These are phyloP conservation scores for Chelon auratus DNA, from an alignment of 2,797 vertebrate genomes.

Conservation along the genomic window DNA sequence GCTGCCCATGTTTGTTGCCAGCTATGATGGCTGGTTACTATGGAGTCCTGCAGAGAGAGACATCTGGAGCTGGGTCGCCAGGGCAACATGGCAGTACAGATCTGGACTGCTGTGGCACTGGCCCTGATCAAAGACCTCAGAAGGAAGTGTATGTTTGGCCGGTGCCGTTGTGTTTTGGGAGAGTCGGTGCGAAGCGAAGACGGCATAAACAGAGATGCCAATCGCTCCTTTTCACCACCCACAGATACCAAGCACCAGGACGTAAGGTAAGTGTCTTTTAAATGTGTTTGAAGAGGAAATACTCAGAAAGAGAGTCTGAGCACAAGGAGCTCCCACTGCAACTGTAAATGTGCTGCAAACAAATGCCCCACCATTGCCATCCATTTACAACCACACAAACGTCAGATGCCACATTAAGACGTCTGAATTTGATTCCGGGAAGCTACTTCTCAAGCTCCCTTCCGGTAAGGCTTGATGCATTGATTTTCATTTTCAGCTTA, in stretches of 20 bases:
- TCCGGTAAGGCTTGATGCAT: slow-evolving; percentile 58
- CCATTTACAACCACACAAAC: slow-evolving; percentile 61
- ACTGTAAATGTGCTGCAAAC: slow-evolving; percentile 51
- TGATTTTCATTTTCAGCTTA: slow-evolving; percentile 61
- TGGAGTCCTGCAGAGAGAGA: slow-evolving; percentile 67
- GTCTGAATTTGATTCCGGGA: slow-evolving; percentile 63
- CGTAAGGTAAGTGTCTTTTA: slow-evolving; percentile 31
- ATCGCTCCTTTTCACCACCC: slow-evolving; percentile 18
- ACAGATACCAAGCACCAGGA: slow-evolving; percentile 17
- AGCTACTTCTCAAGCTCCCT: slow-evolving; percentile 46
- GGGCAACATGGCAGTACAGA: slow-evolving; percentile 46
- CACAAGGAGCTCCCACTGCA: slow-evolving; percentile 19
- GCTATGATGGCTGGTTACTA: slow-evolving; percentile 39
- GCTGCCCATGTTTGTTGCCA: slow-evolving; percentile 56
- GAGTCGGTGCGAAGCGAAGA: neutral
- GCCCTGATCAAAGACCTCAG: slow-evolving; percentile 33
- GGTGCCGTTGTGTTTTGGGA: slow-evolving; percentile 4
- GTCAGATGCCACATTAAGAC: slow-evolving; percentile 60
- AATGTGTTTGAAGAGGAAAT: slow-evolving; percentile 32
- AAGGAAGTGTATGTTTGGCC: slow-evolving; percentile 19
- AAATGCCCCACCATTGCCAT: slow-evolving; percentile 46
- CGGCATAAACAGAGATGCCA: slow-evolving; percentile 6
- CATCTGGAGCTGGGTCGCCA: slow-evolving; percentile 70
- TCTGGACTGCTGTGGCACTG: slow-evolving; percentile 36
- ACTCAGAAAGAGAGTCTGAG: slow-evolving; percentile 12